Base-by-base conservation (phyloP, 2,888 invertebrate species). In the Drosophila nr. perissopoda region DNA sequence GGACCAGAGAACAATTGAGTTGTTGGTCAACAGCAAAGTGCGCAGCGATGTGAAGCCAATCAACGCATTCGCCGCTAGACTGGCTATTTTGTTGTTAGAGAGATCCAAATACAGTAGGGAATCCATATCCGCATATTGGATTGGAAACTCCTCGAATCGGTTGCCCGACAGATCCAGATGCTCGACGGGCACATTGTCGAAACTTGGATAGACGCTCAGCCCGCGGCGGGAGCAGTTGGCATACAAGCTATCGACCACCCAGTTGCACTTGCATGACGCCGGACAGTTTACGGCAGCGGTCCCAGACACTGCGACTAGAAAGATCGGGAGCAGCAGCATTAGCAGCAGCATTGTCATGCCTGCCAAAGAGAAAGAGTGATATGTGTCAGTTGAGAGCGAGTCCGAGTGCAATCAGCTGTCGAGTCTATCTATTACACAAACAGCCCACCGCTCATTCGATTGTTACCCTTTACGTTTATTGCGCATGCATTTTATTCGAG, bases 131-230 rank as follows among this genome's bases (percentile, higher is more conserved):
- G 93, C 93, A 31, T 96, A 92, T 59, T 94, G 93, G 0, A 83
- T 63, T 8, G 96, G 95, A 80, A 96, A 94, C 11, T 92, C 91
- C 4, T 89, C 88, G 70, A 96, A 95, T 51, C 93, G 92, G 90
- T 96, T 96, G 81, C 94, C 94, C 0, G 96, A 95, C 53, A 96
- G 91, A 79, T 96, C 94, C 82, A 96, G 88, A 18, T 94, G 94
- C 86, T 95, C 94, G 40, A 95, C 95, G 21, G 92, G 93, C 58
- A 91, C 79, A 29, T 79, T 74, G 0, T 83, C 78, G 27, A 93
- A 91, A 21, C 71, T 65, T 2, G 93, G 93, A 72, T 84, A 90
- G 2, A 80, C 76, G 4, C 61, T 70, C 4, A 93, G 85, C 0
- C 80, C 85, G 21, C 85, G 73, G 10, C 79, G 59, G 4, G 92